phyloP scores from a whole-genome alignment of 1,140 invertebrate species.

The Dysdera silvatica region DNA sequence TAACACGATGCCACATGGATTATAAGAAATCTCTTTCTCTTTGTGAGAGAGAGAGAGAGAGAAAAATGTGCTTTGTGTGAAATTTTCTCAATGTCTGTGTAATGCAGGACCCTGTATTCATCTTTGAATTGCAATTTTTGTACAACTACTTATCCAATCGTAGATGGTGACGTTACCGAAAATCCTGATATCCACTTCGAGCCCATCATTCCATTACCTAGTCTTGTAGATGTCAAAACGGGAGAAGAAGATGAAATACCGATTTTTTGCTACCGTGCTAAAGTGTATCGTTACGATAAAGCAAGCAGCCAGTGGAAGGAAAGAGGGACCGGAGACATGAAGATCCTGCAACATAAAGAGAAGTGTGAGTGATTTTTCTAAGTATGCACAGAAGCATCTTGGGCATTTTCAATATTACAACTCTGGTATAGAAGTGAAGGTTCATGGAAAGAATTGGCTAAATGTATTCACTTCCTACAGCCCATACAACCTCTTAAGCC shows the following conservation, averaged over 20 bases:
- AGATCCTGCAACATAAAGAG: conserved; percentile 41
- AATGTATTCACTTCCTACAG: too few relatives aligned
- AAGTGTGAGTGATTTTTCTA: conserved; percentile 9
- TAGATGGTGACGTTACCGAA: conserved; percentile 59
- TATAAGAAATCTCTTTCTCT: too few relatives aligned
- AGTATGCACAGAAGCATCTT: too few relatives aligned
- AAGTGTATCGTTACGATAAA: conserved; percentile 59
- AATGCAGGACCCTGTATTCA: neutral
- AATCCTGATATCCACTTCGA: conserved; percentile 58
- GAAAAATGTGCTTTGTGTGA: neutral
- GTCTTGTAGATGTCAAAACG: conserved; percentile 69
- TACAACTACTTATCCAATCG: too few relatives aligned
- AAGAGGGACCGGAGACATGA: conserved; percentile 45
- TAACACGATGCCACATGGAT: too few relatives aligned
- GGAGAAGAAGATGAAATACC: conserved; percentile 57
- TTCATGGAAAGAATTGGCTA: too few relatives aligned
- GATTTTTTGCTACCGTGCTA: conserved; percentile 61
- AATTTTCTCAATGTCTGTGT: neutral
- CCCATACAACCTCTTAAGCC: too few relatives aligned
- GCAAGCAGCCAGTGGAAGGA: conserved; percentile 53
- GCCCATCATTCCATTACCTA: conserved; percentile 74
- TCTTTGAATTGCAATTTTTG: too few relatives aligned
- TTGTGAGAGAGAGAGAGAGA: neutral
- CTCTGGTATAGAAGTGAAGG: too few relatives aligned
- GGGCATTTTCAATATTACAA: too few relatives aligned